Percentiles rank a stretch among this genome's conserved stretches.
phyloP scores from a whole-genome alignment of 2,888 invertebrate species.

The Abrostola tripartita region DNA sequence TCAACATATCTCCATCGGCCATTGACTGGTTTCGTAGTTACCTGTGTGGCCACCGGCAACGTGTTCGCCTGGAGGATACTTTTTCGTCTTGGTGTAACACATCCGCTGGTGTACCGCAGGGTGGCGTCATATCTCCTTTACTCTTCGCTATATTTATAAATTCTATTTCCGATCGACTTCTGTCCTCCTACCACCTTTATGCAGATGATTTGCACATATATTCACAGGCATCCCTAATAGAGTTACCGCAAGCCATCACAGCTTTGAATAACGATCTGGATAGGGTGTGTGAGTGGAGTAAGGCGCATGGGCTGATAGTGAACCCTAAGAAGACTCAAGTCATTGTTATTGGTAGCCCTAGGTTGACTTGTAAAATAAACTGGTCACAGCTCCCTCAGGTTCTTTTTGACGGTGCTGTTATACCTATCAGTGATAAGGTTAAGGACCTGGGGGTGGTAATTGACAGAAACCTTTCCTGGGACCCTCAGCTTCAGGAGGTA shows the following conservation, averaged over 20 bases:
- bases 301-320: background rate
- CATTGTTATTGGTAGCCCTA: background rate
- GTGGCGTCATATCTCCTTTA: background rate
- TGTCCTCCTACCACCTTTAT: background rate
- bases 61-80: background rate
- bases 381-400: background rate
- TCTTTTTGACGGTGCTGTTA: background rate
- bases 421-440: background rate
- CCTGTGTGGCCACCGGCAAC: background rate
- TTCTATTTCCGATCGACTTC: background rate
- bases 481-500: background rate
- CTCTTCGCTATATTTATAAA: background rate
- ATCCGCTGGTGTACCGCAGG: background rate
- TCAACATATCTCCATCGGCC: background rate
- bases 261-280: background rate
- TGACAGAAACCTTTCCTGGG: background rate
- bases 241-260: background rate
- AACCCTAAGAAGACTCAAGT: background rate
- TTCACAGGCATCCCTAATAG: background rate
- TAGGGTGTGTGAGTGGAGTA: too few species aligned
- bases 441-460: background rate
- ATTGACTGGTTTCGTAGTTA: background rate
- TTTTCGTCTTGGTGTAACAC: background rate
- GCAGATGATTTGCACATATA: conserved; percentile 1
- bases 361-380: background rate